These are phyloP conservation scores for Gorsachius magnificus DNA, from an alignment of 2,797 vertebrate genomes.

Conservation along the genomic window DNA sequence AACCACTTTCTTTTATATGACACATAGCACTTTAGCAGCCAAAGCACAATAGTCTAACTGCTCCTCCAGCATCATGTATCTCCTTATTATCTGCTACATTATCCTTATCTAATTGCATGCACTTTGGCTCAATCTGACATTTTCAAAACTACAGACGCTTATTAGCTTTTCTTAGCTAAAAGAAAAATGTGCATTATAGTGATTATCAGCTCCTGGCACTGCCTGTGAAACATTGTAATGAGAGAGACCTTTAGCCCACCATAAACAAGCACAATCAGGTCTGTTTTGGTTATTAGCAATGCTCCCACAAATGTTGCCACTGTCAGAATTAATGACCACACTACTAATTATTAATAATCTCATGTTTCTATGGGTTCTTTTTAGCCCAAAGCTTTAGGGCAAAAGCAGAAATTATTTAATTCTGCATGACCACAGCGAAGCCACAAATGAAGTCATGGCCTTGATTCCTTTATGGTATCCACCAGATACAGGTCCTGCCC, in stretches of 20 bases:
- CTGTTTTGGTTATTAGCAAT: conserved; percentile 14
- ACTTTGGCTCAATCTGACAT: conserved; percentile 44
- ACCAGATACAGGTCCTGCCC: neutral
- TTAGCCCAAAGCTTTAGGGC: neutral
- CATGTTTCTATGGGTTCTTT: neutral
- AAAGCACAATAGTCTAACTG: conserved; percentile 15
- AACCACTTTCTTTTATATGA: neutral
- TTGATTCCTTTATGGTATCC: neutral
- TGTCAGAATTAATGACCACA: neutral
- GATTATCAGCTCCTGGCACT: neutral
- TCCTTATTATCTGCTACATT: conserved; percentile 33
- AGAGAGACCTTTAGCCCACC: neutral
- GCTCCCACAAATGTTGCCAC: neutral
- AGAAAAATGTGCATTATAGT: conserved; percentile 25
- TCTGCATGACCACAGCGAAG: neutral
- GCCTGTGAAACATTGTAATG: neutral
- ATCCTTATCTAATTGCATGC: conserved; percentile 51
- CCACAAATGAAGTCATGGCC: fast-evolving
- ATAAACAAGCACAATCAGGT: neutral
- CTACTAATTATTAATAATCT: conserved; percentile 48
- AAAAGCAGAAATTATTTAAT: conserved; percentile 24
- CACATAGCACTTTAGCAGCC: neutral
- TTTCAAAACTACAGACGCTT: conserved; percentile 45
- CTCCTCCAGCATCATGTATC: neutral
- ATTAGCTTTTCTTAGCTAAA: conserved; percentile 42